These are phyloP conservation scores for Agraylea sexmaculata DNA, from an alignment of 1,140 invertebrate species.

Conservation along the genomic window DNA sequence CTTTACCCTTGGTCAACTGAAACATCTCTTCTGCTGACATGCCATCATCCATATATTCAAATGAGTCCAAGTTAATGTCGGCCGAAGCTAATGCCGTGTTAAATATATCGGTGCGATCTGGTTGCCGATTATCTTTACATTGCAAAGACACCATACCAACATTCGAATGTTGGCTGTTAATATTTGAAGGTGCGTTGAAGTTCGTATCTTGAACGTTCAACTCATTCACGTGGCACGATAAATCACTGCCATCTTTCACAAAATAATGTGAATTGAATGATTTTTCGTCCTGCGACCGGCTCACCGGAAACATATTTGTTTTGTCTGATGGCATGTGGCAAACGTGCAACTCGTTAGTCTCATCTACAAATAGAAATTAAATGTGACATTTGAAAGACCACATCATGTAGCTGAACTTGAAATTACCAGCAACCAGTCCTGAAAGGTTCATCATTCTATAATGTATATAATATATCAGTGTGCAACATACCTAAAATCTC, in stretches of 20 bases:
- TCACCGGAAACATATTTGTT: conserved; percentile 34
- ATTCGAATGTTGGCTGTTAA: not conserved
- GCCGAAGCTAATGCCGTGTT: conserved; percentile 35
- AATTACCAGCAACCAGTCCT: no score
- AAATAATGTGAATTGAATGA: conserved; percentile 39
- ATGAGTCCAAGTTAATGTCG: conserved; percentile 40
- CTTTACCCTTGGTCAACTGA: conserved; percentile 19
- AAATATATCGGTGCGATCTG: conserved; percentile 35
- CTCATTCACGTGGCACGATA: not conserved
- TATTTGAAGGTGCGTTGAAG: no score
- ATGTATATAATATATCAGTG: not conserved
- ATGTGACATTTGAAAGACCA: conserved; percentile 5
- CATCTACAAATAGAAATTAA: conserved; percentile 26
- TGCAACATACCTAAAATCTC: not conserved
- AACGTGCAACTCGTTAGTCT: conserved; percentile 30
- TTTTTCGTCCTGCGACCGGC: conserved; percentile 38
- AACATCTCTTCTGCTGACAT: conserved; percentile 36
- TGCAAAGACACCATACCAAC: not conserved
- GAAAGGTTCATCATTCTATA: no score
- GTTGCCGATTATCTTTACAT: conserved; percentile 9
- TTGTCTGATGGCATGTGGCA: conserved; percentile 27
- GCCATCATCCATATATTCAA: conserved; percentile 36
- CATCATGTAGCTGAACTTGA: no score
- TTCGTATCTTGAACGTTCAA: no score
- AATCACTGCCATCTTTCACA: not conserved